Evolutionary conservation across 2,888 invertebrate genomes (phyloP).

Genomic region (Exocentrus adspersus): DNA sequence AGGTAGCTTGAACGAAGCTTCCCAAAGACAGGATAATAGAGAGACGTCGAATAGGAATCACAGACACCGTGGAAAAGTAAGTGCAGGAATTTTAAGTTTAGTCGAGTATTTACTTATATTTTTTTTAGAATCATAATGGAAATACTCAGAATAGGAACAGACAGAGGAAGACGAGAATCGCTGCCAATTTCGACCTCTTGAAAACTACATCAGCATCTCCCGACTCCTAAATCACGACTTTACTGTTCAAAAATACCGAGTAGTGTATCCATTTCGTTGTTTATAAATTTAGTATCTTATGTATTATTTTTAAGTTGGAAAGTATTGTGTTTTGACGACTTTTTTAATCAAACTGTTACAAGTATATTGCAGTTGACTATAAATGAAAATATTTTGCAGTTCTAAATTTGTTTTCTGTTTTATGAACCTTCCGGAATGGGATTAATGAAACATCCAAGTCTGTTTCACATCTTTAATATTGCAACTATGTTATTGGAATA

Average conservation of each 20-base stretch:
- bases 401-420: too few species aligned
- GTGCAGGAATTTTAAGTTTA: too few species aligned
- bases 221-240: neutral
- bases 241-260: too few species aligned
- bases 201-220: neutral
- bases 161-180: conserved; percentile 56
- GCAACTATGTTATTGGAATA: conserved; percentile 50
- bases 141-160: too few species aligned
- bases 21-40: conserved; percentile 8
- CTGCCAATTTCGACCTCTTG: conserved; percentile 53
- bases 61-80: conserved; percentile 9
- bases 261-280: neutral
- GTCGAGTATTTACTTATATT: neutral
- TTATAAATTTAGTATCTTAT: too few species aligned
- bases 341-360: conserved; percentile 7
- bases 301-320: neutral
- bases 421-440: too few species aligned
- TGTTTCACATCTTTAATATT: conserved; percentile 33
- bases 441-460: conserved; percentile 20
- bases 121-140: conserved; percentile 19
- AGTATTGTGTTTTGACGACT: neutral
- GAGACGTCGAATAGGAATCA: conserved; percentile 10
- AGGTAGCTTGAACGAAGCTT: neutral
- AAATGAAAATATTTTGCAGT: too few species aligned
- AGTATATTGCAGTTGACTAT: conserved; percentile 1